phyloP scores from a whole-genome alignment of 2,888 invertebrate species.

The Watsonalla cultraria region DNA sequence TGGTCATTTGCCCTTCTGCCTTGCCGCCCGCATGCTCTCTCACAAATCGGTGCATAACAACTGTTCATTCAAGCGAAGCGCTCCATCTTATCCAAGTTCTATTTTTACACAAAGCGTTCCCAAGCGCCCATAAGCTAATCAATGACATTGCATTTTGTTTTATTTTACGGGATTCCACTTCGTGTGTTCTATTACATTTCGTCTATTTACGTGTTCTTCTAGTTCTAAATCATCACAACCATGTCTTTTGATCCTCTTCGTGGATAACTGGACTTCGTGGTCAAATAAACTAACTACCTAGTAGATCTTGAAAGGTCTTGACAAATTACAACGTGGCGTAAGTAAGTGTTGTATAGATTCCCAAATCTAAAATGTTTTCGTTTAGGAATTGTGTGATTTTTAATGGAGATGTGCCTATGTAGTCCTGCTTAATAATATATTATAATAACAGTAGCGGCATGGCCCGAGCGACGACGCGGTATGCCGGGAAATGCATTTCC shows the following conservation, averaged over 20 bases:
- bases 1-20: conserved; percentile 11
- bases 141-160: neutral
- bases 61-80: neutral
- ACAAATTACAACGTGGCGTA: too few relatives aligned
- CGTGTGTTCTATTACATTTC: too few relatives aligned
- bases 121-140: neutral
- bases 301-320: too few relatives aligned
- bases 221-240: too few relatives aligned
- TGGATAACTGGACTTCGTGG: too few relatives aligned
- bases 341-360: too few relatives aligned
- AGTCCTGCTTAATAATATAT: neutral
- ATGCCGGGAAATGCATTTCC: conserved; percentile 18
- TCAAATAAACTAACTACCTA: too few relatives aligned
- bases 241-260: too few relatives aligned
- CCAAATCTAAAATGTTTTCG: too few relatives aligned
- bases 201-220: too few relatives aligned
- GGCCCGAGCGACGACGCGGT: conserved; percentile 5
- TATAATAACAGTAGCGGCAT: neutral
- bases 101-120: neutral
- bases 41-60: conserved; percentile 23
- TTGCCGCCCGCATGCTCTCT: conserved; percentile 15
- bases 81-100: conserved; percentile 21
- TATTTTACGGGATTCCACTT: neutral
- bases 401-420: too few relatives aligned
- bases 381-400: too few relatives aligned